Base-by-base conservation (phyloP, 2,113 vertebrate species). In the Electrona antarctica region DNA sequence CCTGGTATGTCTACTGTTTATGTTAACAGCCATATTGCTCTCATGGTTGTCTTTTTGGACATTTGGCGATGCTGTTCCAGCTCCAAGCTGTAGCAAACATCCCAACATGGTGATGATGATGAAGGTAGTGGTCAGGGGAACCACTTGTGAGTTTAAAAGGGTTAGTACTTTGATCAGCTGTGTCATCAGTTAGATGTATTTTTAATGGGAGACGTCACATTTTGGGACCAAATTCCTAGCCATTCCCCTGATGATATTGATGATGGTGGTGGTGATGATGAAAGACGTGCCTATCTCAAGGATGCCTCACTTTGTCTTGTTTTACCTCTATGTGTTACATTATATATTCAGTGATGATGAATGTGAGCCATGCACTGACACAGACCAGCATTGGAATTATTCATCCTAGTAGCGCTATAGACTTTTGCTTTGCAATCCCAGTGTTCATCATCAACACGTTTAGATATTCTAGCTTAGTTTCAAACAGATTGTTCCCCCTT, bases 51-150 rank as follows among this genome's bases (percentile, higher is more conserved):
- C 1, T 33, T 11, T 46, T 78, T 61, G 46, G 13, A 11, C 13
- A 12, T 45, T 41, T 68, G 8, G 46, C 60, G 33, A 41, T 74
- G 57, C 52, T 67, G 1, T 69, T 81, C 71, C 66, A 64, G 10
- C 28, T 11, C 62, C 12, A 33, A 57, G 29, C 14, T 57, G 13
- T 46, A 52, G 81, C 77, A 67, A 64, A 71, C 21, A 59, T 29
- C 72, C 76, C 84, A 81, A 81, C 82, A 80, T 65, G 62, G 52
- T 15, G 60, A 64, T 49, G 45, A 14, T 47, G 11, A 28, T 28
- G 56, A 46, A 6, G 1, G 10, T 58, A 21, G 9, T 29, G 41
- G n/a, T 47, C 2, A 58, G 15, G 14, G 8, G 3, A 8, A 58
- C 28, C 33, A 41, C 33, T 41, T 41, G 33, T 41, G 33, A 6